Evolutionary conservation across 2,888 invertebrate species (phyloP).

Genomic region (Byasa hedistus): DNA sequence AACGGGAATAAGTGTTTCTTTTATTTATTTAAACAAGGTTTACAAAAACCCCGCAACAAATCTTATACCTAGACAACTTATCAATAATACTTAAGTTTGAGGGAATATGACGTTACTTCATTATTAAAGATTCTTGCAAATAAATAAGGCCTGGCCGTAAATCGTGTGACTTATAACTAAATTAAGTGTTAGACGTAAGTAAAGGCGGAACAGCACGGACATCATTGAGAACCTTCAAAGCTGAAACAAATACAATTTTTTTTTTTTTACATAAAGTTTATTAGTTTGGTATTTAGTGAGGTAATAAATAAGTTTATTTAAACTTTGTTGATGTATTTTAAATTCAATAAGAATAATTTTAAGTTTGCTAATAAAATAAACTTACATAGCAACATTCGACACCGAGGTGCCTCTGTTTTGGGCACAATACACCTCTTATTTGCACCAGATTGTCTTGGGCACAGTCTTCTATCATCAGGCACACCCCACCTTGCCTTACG

Average conservation of each 20-base stretch:
- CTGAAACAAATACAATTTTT: constrained; percentile 31
- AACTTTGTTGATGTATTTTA: no score
- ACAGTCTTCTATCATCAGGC: constrained; percentile 52
- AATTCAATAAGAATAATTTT: background rate
- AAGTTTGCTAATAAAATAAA: constrained; percentile 14
- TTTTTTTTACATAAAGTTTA: background rate
- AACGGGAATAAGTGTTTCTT: background rate
- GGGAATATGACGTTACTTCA: constrained; percentile 12
- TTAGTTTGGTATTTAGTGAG: no score
- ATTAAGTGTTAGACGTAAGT: constrained; percentile 22
- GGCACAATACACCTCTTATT: constrained; percentile 47
- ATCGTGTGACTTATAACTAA: constrained; percentile 8
- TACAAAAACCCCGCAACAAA: constrained; percentile 12
- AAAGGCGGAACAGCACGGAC: constrained; percentile 32
- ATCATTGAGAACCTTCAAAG: constrained; percentile 13
- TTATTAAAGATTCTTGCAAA: constrained; percentile 15
- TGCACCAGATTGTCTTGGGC: constrained; percentile 41
- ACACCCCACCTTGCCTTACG: constrained; percentile 63
- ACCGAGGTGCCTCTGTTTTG: constrained; percentile 49
- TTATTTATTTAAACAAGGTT: constrained; percentile 18
- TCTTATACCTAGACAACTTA: constrained; percentile 24
- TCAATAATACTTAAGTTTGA: constrained; percentile 27
- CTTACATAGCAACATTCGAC: constrained; percentile 64
- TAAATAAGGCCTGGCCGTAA: constrained; percentile 18
- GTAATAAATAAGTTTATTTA: no score